These are phyloP conservation scores for Cactoblastis cactorum DNA, from an alignment of 2,888 invertebrate genomes.

Conservation along the genomic window DNA sequence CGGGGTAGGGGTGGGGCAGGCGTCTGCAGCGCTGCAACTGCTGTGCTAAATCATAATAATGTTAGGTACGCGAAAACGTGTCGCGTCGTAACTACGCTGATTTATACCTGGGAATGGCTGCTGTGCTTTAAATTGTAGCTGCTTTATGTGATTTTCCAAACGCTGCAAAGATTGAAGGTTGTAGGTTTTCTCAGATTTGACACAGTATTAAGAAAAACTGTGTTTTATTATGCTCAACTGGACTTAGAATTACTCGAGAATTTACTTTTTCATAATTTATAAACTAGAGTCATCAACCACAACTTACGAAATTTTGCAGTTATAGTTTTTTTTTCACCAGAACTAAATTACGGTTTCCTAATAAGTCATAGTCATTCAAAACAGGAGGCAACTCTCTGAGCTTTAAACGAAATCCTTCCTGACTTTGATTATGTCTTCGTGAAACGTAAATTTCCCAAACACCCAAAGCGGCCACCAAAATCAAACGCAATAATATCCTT, in stretches of 20 bases:
- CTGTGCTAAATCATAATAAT: slow-evolving; percentile 73
- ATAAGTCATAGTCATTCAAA: too few relatives aligned
- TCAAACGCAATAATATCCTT: slow-evolving; percentile 12
- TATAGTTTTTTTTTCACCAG: too few relatives aligned
- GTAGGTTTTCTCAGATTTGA: background rate
- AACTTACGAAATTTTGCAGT: too few relatives aligned
- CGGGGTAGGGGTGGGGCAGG: slow-evolving; percentile 21
- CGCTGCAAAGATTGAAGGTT: background rate
- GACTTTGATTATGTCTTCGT: too few relatives aligned
- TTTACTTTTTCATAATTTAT: too few relatives aligned
- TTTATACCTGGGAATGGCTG: slow-evolving; percentile 28
- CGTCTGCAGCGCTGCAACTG: slow-evolving; percentile 67
- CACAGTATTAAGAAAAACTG: too few relatives aligned
- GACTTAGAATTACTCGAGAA: too few relatives aligned
- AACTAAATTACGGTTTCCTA: too few relatives aligned
- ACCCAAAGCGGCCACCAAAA: background rate
- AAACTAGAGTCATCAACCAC: too few relatives aligned
- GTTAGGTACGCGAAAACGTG: slow-evolving; percentile 51
- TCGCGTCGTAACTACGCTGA: slow-evolving; percentile 10
- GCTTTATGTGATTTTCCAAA: background rate
- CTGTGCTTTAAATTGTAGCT: background rate
- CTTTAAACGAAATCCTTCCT: too few relatives aligned
- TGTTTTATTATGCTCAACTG: too few relatives aligned
- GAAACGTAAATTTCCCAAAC: background rate
- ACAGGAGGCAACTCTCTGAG: too few relatives aligned